A percentile compares a stretch with the other conserved stretches of the same genome.
Evolutionary conservation across 2,797 vertebrate genomes (phyloP).

Genomic region (Capromys pilorides): DNA sequence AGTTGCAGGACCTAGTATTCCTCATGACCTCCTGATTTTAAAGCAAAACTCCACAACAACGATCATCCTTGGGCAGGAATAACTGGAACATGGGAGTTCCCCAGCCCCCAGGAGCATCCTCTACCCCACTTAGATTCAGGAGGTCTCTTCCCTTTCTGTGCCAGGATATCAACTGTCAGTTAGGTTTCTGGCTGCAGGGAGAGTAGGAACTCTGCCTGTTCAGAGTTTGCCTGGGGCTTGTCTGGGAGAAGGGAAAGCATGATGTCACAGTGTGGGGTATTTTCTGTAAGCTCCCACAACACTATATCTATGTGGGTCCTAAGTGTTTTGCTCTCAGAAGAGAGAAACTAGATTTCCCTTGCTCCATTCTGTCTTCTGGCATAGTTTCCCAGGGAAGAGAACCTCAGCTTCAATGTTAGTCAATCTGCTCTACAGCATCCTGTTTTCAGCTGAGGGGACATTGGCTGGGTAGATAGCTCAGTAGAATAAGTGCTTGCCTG

Average conservation of each 20-base stretch:
- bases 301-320: neutral
- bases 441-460: neutral
- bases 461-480: neutral
- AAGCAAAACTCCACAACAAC: neutral
- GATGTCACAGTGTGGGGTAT: neutral
- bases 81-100: neutral
- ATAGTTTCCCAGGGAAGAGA: slow-evolving; percentile 5
- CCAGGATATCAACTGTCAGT: neutral
- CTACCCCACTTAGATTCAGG: neutral
- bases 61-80: neutral
- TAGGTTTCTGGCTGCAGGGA: neutral
- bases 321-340: neutral
- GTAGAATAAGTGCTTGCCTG: too few relatives aligned
- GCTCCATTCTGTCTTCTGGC: neutral
- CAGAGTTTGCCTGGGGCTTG: neutral
- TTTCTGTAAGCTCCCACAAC: slow-evolving; percentile 25
- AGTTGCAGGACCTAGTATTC: neutral
- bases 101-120: neutral
- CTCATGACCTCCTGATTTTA: neutral
- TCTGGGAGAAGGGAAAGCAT: neutral
- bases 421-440: neutral
- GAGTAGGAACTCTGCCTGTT: neutral
- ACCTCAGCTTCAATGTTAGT: neutral
- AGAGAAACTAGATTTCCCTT: neutral
- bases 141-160: neutral